Conservation (phyloP, 1,140 invertebrate genomes). For the Episyrphus balteatus region DNA sequence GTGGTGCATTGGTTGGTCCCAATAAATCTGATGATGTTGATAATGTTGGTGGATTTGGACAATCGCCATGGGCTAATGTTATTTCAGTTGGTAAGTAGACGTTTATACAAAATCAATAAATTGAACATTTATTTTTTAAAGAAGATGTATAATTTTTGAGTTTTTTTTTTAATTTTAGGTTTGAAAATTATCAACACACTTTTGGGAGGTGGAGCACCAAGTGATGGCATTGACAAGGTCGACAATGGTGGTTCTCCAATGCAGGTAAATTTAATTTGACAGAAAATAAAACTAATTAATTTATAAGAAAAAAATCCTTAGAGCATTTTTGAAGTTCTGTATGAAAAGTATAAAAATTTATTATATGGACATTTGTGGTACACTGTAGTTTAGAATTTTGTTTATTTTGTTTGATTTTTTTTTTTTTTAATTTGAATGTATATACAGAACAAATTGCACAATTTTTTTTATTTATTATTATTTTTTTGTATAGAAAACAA, state of each 20-base stretch:
- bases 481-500: no score
- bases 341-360: not conserved
- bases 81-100: constrained; percentile 52
- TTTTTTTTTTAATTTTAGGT: constrained; percentile 34
- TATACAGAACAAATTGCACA: no score
- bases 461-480: no score
- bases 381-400: no score
- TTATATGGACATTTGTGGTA: no score
- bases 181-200: constrained; percentile 73
- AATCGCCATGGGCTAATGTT: constrained; percentile 75
- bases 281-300: not conserved
- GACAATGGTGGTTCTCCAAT: constrained; percentile 71
- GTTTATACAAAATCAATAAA: not conserved
- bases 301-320: not conserved
- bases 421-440: no score
- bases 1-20: constrained; percentile 39
- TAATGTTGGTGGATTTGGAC: constrained; percentile 47
- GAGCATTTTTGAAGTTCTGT: not conserved
- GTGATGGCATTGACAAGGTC: constrained; percentile 78
- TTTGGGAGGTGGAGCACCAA: constrained; percentile 58
- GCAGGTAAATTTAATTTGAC: constrained; percentile 53
- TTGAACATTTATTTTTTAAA: not conserved
- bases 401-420: no score
- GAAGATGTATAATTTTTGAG: not conserved
- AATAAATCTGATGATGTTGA: constrained; percentile 71